These are phyloP conservation scores for Hassar affinis DNA, from an alignment of 2,113 vertebrate species.

Conservation along the genomic window DNA sequence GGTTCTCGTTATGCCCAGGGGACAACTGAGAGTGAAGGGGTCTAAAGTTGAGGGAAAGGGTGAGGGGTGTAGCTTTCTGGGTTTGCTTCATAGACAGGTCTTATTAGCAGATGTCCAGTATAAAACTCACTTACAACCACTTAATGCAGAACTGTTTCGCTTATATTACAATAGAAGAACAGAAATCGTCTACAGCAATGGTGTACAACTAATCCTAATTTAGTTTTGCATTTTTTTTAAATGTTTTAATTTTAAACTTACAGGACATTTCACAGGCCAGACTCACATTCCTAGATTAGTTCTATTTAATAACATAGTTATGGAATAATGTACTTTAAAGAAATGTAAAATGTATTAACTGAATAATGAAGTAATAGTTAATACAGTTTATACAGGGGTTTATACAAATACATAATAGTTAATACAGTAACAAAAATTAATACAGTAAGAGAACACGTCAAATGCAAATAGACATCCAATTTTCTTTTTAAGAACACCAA, in stretches of 20 bases:
- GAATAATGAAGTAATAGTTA: not conserved
- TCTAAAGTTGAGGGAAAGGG: conserved; percentile 30
- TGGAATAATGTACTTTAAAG: not conserved
- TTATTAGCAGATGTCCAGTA: conserved; percentile 11
- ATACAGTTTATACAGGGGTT: too few relatives aligned
- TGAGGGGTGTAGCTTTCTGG: conserved; percentile 31
- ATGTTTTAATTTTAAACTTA: not conserved
- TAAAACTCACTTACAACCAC: not conserved
- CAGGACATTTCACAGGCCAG: not conserved
- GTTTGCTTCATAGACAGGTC: not conserved
- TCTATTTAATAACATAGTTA: not conserved
- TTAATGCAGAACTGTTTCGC: not conserved
- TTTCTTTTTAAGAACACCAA: not conserved
- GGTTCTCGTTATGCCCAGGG: conserved; percentile 31
- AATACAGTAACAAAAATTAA: too few relatives aligned
- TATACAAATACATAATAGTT: too few relatives aligned
- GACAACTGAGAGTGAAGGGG: conserved; percentile 25
- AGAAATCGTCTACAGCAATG: too few relatives aligned
- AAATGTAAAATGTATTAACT: not conserved
- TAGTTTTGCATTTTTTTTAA: not conserved
- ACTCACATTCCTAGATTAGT: not conserved
- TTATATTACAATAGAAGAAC: not conserved
- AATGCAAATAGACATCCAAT: not conserved
- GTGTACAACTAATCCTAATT: not conserved
- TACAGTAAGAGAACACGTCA: not conserved